These are phyloP conservation scores for Galeopterus variegatus DNA, from an alignment of 2,113 vertebrate species.

Conservation along the genomic window DNA sequence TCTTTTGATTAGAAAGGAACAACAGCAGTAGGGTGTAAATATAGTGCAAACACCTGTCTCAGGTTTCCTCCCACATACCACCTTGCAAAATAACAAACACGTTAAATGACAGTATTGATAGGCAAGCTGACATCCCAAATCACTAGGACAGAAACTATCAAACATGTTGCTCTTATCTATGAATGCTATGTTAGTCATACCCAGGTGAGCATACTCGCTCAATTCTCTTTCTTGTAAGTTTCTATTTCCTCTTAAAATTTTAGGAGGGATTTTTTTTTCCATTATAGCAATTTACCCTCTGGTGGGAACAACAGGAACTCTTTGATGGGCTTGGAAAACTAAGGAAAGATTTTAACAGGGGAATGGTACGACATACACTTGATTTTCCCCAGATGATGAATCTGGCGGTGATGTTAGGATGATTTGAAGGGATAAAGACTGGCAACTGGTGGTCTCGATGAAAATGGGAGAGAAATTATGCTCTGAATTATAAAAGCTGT, in stretches of 20 bases:
- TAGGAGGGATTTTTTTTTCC: background rate
- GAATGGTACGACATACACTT: conserved; percentile 4
- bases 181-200: background rate
- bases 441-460: conserved; percentile 43
- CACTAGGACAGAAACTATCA: conserved; percentile 1
- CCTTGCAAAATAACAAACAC: conserved; percentile 46
- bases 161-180: background rate
- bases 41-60: conserved; percentile 66
- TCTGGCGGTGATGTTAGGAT: conserved; percentile 54
- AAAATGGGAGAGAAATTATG: conserved; percentile 66
- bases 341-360: conserved; percentile 42
- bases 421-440: conserved; percentile 67
- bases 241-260: conserved; percentile 53
- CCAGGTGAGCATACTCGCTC: conserved; percentile 3
- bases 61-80: background rate
- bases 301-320: conserved; percentile 26
- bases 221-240: conserved; percentile 31
- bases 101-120: conserved; percentile 53
- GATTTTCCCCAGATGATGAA: conserved; percentile 53
- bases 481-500: conserved; percentile 63
- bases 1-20: conserved; percentile 70
- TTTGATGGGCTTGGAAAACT: conserved; percentile 52
- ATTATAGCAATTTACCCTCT: conserved; percentile 12
- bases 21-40: conserved; percentile 59
- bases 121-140: conserved; percentile 8